These are phyloP conservation scores for Xenus cinereus DNA, from an alignment of 2,113 vertebrate genomes.

Conservation along the genomic window DNA sequence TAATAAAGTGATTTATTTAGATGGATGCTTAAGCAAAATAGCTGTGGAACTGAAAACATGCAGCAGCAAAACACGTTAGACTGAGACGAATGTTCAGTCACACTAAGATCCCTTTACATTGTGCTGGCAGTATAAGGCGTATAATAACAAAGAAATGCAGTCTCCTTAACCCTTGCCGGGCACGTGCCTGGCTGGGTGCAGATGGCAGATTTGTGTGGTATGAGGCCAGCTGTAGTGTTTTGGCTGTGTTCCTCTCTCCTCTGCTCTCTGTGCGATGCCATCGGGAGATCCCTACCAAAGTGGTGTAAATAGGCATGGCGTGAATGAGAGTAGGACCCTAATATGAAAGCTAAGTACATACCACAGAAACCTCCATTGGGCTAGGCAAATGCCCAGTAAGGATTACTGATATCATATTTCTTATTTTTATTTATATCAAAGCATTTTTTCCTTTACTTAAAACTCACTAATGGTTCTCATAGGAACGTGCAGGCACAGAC, in stretches of 20 bases:
- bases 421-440: conserved; percentile 57
- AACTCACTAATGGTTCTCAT: neutral
- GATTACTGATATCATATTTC: neutral
- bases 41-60: neutral
- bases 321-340: neutral
- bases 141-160: neutral
- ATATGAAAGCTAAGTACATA: conserved; percentile 25
- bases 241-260: neutral
- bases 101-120: neutral
- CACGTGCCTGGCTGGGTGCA: conserved; percentile 21
- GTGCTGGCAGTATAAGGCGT: neutral
- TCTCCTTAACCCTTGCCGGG: neutral
- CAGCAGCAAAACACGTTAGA: neutral
- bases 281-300: neutral
- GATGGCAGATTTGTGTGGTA: neutral
- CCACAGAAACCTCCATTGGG: conserved; percentile 8
- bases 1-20: neutral
- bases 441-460: neutral
- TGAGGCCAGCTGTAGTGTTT: conserved; percentile 32
- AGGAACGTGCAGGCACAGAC: neutral
- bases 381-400: conserved; percentile 1
- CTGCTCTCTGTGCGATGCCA: neutral
- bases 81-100: neutral
- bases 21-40: neutral
- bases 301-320: neutral